Base-by-base conservation (phyloP, 2,113 vertebrate species). In the Vicugna pacos region DNA sequence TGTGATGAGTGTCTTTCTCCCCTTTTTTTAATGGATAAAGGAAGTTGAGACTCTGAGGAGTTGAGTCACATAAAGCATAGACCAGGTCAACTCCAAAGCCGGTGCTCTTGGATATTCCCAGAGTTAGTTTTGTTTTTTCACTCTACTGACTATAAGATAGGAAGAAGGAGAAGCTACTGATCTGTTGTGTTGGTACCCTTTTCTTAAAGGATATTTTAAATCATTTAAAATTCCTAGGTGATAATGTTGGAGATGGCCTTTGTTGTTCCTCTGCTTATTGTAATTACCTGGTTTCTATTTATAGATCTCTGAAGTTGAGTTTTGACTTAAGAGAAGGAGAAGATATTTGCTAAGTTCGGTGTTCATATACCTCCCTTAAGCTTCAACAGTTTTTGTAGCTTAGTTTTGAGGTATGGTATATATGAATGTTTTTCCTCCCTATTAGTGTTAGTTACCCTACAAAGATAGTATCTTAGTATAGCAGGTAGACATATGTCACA, bases 391-490 rank as follows among this genome's bases (percentile, higher is more conserved):
- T 56, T 92, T 83, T 64, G 30, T 94, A 81, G 64, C 19, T 84
- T 95, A 81, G n/a, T 91, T 95, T 88, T 93, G 67, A 72, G 12
- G 54, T 90, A 8, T 64, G n/a, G 35, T 60, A 12, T 58, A 10
- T 70, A 5, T 70, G n/a, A 42, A 6, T 91, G 7, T 88, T 79
- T 95, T 70, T 60, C 46, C 58, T 93, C 11, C 13, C 16, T 81
- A 2, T 64, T 88, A 35, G 10, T 72, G 5, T 84, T 89, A 92
- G n/a, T 82, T 86, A 85, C 8, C 60, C n/a, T 81, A 60, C 52
- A 93, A 82, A 93, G 85, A 94, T 85, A 73, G 14, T 85, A 30
- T 79, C 60, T 96, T 85, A 83, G n/a, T 75, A 95, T 89, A 95
- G 35, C 26, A 95, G 72, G n/a, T 89, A 70, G n/a, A 89, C 20